Evolutionary conservation across 2,113 vertebrate species (phyloP), one percentile per base, ranked within the genome.

Genomic region (Nerophis lumbriciformis): DNA sequence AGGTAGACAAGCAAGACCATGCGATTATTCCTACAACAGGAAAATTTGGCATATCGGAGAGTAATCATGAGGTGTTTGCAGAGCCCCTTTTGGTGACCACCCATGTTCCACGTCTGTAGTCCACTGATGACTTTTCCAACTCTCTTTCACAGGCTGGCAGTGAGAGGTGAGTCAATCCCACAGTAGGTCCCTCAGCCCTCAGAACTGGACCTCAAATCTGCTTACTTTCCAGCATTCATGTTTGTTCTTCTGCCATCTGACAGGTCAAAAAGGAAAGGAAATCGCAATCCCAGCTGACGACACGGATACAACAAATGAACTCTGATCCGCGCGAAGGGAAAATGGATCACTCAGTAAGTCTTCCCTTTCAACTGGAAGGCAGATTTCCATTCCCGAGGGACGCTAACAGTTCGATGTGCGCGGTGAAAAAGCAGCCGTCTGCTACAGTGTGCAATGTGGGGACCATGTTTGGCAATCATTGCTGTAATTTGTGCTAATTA

Each of bases 81-180:
- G 76, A 69, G 52, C 36, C 77, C 77, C 70, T 88, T 72, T 64
- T 83, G 77, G 81, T 88, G 92, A 80, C 90, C 92, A 93, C 92
- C 90, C 91, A 78, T 87, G 77, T 70, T 85, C 10, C 6, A 19
- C 5, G 38, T 16, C 77, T n/a, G 16, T 48, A 50, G 72, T 75
- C 65, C 66, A 19, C 75, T 92, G 90, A 93, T 94, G 92, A 91
- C 82, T 93, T 95, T 94, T 90, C 90, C 93, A 91, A 92, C 69
- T 74, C 63, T 77, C 76, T 67, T 50, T 78, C 73, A 51, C 63
- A 78, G 53, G 45, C 71, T 83, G 80, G 85, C 64, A 77, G 75
- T 67, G n/a, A 73, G 83, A 65, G 58, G 64, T 73, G 64, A 54
- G 59, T 15, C 60, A 6, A 57, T 62, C 63, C 49, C 63, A 66